phyloP scores from a whole-genome alignment of 2,888 invertebrate species.

The Thymelicus lineola region DNA sequence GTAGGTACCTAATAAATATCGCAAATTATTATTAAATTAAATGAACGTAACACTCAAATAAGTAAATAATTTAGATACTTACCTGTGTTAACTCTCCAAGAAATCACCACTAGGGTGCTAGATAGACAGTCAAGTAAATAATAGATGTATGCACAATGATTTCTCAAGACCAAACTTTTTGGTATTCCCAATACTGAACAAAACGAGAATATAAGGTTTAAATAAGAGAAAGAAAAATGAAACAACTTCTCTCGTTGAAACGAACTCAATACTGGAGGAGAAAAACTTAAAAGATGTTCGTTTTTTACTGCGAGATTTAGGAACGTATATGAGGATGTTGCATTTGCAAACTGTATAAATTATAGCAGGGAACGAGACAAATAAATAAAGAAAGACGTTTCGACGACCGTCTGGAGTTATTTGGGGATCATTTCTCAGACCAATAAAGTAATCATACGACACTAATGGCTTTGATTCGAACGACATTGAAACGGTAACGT shows the following conservation, averaged over 20 bases:
- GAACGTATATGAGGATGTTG: background rate
- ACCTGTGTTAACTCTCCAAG: no score
- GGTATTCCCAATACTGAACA: no score
- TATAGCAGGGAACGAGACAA: conserved; percentile 23
- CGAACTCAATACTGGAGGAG: no score
- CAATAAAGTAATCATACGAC: conserved; percentile 48
- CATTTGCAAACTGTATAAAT: background rate
- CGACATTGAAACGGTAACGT: background rate
- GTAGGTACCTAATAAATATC: background rate
- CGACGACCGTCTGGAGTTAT: conserved; percentile 43
- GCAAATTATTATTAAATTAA: background rate
- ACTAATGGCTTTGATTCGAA: conserved; percentile 40
- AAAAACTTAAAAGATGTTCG: no score
- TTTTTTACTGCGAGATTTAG: background rate
- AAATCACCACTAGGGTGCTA: no score
- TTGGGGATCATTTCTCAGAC: conserved; percentile 49
- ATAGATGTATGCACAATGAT: no score
- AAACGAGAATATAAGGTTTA: background rate
- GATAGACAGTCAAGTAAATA: no score
- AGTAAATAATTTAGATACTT: no score
- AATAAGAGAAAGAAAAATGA: no score
- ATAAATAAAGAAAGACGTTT: conserved; percentile 23
- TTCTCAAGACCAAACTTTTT: no score
- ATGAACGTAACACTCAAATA: background rate
- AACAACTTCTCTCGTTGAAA: no score